Base-by-base conservation (phyloP, 2,113 vertebrate species). In the Podilymbus podiceps region DNA sequence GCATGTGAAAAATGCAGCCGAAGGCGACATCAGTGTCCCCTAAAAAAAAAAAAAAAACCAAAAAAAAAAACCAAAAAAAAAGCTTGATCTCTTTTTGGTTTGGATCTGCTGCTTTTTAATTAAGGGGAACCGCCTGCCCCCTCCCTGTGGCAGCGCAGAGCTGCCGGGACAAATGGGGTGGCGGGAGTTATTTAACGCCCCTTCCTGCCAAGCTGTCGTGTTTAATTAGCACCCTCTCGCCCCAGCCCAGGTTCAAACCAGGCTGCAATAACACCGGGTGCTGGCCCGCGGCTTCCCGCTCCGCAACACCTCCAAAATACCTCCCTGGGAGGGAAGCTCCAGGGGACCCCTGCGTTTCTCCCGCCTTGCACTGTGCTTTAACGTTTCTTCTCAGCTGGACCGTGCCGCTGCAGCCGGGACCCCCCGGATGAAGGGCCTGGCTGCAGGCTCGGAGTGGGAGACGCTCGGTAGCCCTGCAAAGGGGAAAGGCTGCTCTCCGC, bases 171-270 rank as follows among this genome's bases (percentile, higher is more conserved):
- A 31, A 59, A 68, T 0, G 5, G 40, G 46, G 80, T 81, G 64
- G 63, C 89, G 86, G 73, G 63, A 69, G 38, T 72, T 62, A 21
- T 58, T 90, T 69, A 35, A 78, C 25, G 22, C 77, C 80, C 83
- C 71, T 90, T 88, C 88, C 85, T 88, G 69, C 76, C 94, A 88
- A 79, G 30, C 72, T 92, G 93, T 95, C 85, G 9, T n/a, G 50
- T 89, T 93, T 75, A 84, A 96, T 92, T 85, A 93, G 52, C 91
- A 84, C 81, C 83, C 33, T 90, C 58, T 83, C 4, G 3, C 64
- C 68, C 66, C 50, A 38, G 47, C 40, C 73, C 27, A 5, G 88
- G 56, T 89, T 88, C 64, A 82, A 89, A 10, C 69, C 94, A 35
- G 62, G 79, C 84, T 95, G 86, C 68, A 33, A 8, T 35, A 28